Percentiles rank a stretch among this genome's conserved stretches.
Evolutionary conservation across 2,113 vertebrate species (phyloP).

Genomic region (Pao palembangensis): DNA sequence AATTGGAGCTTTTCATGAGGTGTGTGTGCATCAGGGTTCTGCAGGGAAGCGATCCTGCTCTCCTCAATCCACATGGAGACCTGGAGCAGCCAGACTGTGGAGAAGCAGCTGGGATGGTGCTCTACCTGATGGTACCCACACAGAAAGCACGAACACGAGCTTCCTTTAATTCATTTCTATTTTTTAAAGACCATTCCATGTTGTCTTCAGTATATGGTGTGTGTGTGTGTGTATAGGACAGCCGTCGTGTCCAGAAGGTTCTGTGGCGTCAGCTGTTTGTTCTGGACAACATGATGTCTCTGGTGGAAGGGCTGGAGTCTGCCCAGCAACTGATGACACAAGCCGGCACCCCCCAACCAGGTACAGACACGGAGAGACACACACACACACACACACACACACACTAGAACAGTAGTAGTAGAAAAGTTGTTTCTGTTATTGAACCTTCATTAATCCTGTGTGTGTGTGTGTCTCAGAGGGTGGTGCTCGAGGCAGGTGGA

Average conservation of each 20-base stretch:
- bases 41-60: conserved; percentile 54
- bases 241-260: conserved; percentile 70
- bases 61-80: conserved; percentile 37
- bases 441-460: neutral
- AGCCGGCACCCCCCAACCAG: conserved; percentile 44
- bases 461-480: conserved; percentile 32
- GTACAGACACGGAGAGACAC: conserved; percentile 28
- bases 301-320: conserved; percentile 62
- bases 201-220: neutral
- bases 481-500: conserved; percentile 60
- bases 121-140: conserved; percentile 58
- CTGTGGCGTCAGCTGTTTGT: conserved; percentile 69
- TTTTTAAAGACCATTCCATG: neutral
- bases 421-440: neutral
- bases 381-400: neutral
- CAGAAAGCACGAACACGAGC: too few species aligned
- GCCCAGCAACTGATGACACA: conserved; percentile 55
- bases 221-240: conserved; percentile 56
- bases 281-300: conserved; percentile 66
- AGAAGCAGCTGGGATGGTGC: conserved; percentile 49
- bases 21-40: conserved; percentile 47
- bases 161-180: neutral
- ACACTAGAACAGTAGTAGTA: neutral
- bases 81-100: conserved; percentile 45
- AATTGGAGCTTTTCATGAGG: too few species aligned